These are phyloP conservation scores for Rhodophaea formosa DNA, from an alignment of 2,888 invertebrate genomes.

Conservation along the genomic window DNA sequence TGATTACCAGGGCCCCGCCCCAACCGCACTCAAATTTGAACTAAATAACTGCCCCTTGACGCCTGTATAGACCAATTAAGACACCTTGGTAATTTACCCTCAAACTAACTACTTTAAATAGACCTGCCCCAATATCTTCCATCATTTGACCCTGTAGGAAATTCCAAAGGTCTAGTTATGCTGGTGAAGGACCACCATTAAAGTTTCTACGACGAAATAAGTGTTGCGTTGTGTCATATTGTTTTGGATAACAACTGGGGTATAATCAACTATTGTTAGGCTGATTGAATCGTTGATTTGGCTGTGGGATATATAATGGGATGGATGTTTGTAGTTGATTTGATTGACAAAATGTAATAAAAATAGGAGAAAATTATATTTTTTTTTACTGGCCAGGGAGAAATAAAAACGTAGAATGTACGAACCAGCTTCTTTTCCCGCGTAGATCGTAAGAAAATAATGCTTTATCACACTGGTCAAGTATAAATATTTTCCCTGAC, in stretches of 20 bases:
- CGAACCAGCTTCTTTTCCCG: no score
- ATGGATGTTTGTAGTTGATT: neutral
- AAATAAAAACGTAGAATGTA: no score
- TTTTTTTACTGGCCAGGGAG: no score
- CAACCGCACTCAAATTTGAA: constrained; percentile 64
- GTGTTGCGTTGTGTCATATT: constrained; percentile 46
- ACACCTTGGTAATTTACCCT: constrained; percentile 51
- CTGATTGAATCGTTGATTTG: constrained; percentile 41
- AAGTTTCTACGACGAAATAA: constrained; percentile 39
- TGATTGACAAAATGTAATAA: neutral
- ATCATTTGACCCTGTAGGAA: constrained; percentile 1
- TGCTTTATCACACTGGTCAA: no score
- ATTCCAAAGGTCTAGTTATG: constrained; percentile 30
- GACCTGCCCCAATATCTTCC: constrained; percentile 25
- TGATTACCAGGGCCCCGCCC: constrained; percentile 62
- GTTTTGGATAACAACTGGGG: constrained; percentile 41
- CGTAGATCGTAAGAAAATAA: no score
- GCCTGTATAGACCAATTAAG: constrained; percentile 46
- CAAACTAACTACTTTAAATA: constrained; percentile 30
- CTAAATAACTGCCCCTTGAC: constrained; percentile 49
- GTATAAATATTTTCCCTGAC: no score
- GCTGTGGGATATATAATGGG: constrained; percentile 7
- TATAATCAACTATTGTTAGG: constrained; percentile 39
- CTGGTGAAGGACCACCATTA: constrained; percentile 29
- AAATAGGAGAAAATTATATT: no score